Evolutionary conservation across 2,888 invertebrate species (phyloP).

Genomic region (Pseudococcus longispinus): DNA sequence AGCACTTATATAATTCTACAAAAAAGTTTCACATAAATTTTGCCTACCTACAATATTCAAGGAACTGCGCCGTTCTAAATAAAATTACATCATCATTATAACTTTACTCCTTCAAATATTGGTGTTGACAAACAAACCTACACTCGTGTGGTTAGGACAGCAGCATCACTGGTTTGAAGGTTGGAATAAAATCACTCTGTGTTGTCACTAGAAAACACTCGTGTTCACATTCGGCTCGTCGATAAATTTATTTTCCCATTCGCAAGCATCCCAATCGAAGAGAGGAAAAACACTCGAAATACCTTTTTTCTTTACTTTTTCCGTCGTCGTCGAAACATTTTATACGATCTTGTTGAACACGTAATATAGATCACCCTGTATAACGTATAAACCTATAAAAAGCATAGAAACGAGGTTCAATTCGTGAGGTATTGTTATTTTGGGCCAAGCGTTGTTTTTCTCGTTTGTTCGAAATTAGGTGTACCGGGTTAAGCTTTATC

Average conservation of each 20-base stretch:
- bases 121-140: too few relatives aligned
- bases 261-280: background rate
- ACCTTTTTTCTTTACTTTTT: background rate
- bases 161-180: too few relatives aligned
- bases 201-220: background rate
- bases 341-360: slow-evolving; percentile 26
- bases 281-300: background rate
- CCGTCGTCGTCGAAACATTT: background rate
- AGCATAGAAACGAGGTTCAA: slow-evolving; percentile 41
- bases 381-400: slow-evolving; percentile 40
- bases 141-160: too few relatives aligned
- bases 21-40: too few relatives aligned
- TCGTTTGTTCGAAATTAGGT: slow-evolving; percentile 46
- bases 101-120: too few relatives aligned
- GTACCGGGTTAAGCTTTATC: slow-evolving; percentile 32
- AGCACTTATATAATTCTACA: too few relatives aligned
- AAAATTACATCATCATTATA: too few relatives aligned
- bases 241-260: background rate
- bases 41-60: too few relatives aligned
- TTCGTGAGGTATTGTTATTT: slow-evolving; percentile 46
- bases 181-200: background rate
- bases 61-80: too few relatives aligned
- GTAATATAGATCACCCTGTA: slow-evolving; percentile 25
- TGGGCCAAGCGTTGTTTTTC: slow-evolving; percentile 31
- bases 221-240: slow-evolving; percentile 2